Evolutionary conservation across 2,113 vertebrate species (phyloP), one percentile per base, ranked within the genome.

Genomic region (Pterocles gutturalis): DNA sequence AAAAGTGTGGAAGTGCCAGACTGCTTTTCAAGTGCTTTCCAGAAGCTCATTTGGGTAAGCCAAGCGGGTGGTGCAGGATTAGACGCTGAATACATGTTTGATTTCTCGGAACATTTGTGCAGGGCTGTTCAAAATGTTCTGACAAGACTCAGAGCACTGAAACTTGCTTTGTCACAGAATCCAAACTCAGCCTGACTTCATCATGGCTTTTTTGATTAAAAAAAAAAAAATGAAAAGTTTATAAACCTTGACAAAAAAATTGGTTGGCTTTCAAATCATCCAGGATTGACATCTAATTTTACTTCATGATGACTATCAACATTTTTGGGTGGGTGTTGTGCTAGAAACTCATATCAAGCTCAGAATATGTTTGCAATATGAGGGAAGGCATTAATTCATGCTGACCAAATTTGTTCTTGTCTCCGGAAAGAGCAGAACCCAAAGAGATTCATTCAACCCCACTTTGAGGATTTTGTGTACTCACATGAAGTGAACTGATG

Each of bases 1-100:
- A 83, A 90, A 94, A 93, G 66, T 78, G 83, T 86, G 86, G 94
- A 97, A 93, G 94, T 92, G 95, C 76, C 92, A 96, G 96, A 95
- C 90, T 92, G 76, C 92, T 94, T 96, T 94, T 94, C 83, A 90
- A 94, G 83, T 83, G 79, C 79, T 88, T 96, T 96, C 92, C 95
- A 94, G 92, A 94, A 96, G 67, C 92, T 92, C 88, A 45, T 97
- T 93, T 96, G 88, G 90, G 69, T 87, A 91, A 88, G 41, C 65
- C 2, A 7, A 90, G 69, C 48, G 17, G 86, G 89, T 5, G 2
- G 76, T 79, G 86, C 89, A 79, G 90, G 96, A 93, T 89, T 54
- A 94, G 86, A 89, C 0, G 6, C 73, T 97, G 92, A 93, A 95
- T 92, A 87, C 80, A 61, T 11, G 3, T 95, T 83, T 95, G 93